Evolutionary conservation across 37 sponge, comb jelly and placozoan genomes (phyloP).

Genomic region (Geodia barretti): DNA sequence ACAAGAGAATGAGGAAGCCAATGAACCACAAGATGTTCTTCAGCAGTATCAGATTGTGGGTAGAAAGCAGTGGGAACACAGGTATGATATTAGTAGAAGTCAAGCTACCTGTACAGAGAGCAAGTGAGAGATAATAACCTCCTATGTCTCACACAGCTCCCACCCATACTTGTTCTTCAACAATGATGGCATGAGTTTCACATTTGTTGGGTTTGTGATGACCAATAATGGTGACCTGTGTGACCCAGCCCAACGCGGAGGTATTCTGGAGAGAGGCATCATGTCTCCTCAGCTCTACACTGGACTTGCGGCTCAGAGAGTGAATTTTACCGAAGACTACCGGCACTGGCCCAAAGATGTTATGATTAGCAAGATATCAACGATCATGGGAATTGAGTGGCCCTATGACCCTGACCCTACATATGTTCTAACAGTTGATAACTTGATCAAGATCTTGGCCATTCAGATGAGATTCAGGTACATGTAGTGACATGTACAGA

Average conservation of each 20-base stretch:
- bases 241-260: constrained; percentile 21
- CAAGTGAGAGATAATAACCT: no score
- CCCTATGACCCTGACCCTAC: constrained; percentile 71
- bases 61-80: constrained; percentile 72
- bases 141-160: constrained; percentile 25
- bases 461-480: constrained; percentile 92
- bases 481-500: not conserved
- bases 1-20: not conserved
- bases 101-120: no score
- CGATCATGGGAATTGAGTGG: constrained; percentile 52
- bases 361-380: constrained; percentile 40
- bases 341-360: constrained; percentile 18
- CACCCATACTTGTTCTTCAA: constrained; percentile 95
- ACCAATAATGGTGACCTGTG: constrained; percentile 46
- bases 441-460: constrained; percentile 82
- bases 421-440: constrained; percentile 82
- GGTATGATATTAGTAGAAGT: no score
- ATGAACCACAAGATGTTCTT: constrained; percentile 2
- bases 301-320: constrained; percentile 35
- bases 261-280: constrained; percentile 34
- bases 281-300: constrained; percentile 45
- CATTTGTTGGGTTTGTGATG: constrained; percentile 79
- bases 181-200: constrained; percentile 61
- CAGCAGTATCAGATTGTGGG: constrained; percentile 59
- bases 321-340: constrained; percentile 73